These are phyloP conservation scores for Thelaira solivaga DNA, from an alignment of 2,888 invertebrate genomes.

Conservation along the genomic window DNA sequence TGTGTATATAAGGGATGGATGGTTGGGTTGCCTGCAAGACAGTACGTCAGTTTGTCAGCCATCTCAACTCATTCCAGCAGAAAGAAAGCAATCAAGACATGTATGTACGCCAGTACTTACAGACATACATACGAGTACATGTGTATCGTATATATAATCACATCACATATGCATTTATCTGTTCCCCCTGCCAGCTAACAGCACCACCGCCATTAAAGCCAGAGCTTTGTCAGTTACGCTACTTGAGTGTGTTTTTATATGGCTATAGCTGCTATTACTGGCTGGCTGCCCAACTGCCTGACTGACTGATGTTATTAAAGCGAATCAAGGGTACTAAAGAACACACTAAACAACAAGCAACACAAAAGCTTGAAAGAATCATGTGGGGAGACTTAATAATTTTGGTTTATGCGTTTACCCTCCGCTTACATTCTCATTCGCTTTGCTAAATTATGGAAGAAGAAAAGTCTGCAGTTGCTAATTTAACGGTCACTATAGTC, in stretches of 20 bases:
- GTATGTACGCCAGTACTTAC: conserved; percentile 7
- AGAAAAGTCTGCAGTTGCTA: background rate
- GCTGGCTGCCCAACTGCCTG: background rate
- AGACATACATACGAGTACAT: no score
- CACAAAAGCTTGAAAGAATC: conserved; percentile 24
- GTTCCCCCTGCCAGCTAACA: conserved; percentile 1
- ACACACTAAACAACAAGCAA: conserved; percentile 9
- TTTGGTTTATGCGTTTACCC: conserved; percentile 43
- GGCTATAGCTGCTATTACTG: background rate
- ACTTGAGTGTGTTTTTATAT: background rate
- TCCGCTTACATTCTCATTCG: background rate
- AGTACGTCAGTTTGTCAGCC: background rate
- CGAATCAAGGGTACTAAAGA: conserved; percentile 47
- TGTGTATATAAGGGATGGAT: background rate
- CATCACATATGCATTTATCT: no score
- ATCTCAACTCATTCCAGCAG: conserved; percentile 10
- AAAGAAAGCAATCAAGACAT: conserved; percentile 46
- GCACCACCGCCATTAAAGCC: background rate
- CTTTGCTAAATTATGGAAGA: background rate
- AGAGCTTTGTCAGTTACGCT: conserved; percentile 11
- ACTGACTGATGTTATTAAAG: conserved; percentile 46
- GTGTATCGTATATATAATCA: no score
- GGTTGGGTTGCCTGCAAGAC: conserved; percentile 1
- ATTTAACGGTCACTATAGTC: conserved; percentile 32
- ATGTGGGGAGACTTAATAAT: conserved; percentile 37